Evolutionary conservation across 2,888 invertebrate species (phyloP).

Genomic region (Pollenia angustigena): DNA sequence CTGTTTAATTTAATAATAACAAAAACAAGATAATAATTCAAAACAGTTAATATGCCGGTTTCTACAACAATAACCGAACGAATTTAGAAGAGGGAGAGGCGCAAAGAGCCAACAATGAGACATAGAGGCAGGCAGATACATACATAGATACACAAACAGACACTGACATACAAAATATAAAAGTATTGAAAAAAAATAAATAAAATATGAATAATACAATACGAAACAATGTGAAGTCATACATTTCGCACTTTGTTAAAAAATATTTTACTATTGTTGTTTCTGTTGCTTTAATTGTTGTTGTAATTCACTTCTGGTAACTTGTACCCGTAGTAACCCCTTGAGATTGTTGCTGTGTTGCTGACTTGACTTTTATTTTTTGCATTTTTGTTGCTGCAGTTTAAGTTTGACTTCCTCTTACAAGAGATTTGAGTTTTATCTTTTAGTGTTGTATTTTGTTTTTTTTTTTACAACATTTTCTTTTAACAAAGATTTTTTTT

Average conservation of each 20-base stretch:
- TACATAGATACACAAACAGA: not conserved
- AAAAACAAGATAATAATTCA: not conserved
- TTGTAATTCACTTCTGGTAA: conserved; percentile 45
- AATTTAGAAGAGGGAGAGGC: too few relatives aligned
- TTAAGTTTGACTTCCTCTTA: conserved; percentile 65
- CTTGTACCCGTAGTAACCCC: conserved; percentile 53
- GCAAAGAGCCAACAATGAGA: not conserved
- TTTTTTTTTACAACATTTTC: conserved; percentile 39
- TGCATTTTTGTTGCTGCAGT: conserved; percentile 37
- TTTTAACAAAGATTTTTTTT: conserved; percentile 9
- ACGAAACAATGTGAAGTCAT: conserved; percentile 54
- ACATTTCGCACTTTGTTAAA: conserved; percentile 58
- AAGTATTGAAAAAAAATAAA: conserved; percentile 1
- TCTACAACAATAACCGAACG: not conserved
- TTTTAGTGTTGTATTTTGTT: conserved; percentile 18
- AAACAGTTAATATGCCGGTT: conserved; percentile 19
- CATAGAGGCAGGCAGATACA: not conserved
- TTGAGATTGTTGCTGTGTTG: conserved; percentile 53
- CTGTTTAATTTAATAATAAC: too few relatives aligned
- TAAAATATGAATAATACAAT: conserved; percentile 20
- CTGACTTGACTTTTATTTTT: conserved; percentile 13
- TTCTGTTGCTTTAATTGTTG: conserved; percentile 21
- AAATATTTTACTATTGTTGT: conserved; percentile 12
- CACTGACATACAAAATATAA: conserved; percentile 16
- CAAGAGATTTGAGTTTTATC: conserved; percentile 60